phyloP scores from a whole-genome alignment of 2,113 vertebrate genomes.

The Rhineura floridana region DNA sequence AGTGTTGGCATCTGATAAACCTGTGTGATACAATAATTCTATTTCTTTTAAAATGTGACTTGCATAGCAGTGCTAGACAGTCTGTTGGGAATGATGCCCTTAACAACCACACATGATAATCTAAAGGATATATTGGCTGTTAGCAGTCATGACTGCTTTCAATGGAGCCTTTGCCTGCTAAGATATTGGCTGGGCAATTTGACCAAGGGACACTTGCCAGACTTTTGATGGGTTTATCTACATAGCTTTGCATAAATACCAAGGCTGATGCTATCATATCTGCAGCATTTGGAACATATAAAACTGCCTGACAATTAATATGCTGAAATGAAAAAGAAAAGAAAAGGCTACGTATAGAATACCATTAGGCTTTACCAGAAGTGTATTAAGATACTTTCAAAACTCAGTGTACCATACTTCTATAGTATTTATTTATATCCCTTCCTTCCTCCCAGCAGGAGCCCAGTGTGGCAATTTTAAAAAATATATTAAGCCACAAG shows the following conservation, averaged over 20 bases:
- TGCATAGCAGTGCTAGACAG: conserved; percentile 36
- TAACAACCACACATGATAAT: conserved; percentile 35
- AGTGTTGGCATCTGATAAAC: background rate
- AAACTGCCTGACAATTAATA: conserved; percentile 32
- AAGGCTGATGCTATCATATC: background rate
- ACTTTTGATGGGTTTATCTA: conserved; percentile 42
- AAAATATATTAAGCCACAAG: background rate
- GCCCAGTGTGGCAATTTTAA: no score
- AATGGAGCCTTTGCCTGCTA: conserved; percentile 39
- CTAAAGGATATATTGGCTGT: conserved; percentile 55
- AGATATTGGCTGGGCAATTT: conserved; percentile 27
- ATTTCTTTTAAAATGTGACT: conserved; percentile 5
- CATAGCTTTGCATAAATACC: conserved; percentile 59
- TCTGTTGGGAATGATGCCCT: conserved; percentile 45
- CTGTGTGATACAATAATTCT: background rate
- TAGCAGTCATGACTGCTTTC: conserved; percentile 46
- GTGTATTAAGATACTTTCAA: conserved; percentile 4
- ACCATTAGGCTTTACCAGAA: background rate
- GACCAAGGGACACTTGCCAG: conserved; percentile 33
- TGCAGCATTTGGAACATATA: conserved; percentile 50
- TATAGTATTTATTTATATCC: no score
- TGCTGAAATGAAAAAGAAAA: conserved; percentile 19
- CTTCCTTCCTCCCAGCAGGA: no score
- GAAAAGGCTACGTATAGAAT: conserved; percentile 28
- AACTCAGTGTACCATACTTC: background rate